Evolutionary conservation across 2,113 vertebrate genomes (phyloP).

Genomic region (Anolis sagrei): DNA sequence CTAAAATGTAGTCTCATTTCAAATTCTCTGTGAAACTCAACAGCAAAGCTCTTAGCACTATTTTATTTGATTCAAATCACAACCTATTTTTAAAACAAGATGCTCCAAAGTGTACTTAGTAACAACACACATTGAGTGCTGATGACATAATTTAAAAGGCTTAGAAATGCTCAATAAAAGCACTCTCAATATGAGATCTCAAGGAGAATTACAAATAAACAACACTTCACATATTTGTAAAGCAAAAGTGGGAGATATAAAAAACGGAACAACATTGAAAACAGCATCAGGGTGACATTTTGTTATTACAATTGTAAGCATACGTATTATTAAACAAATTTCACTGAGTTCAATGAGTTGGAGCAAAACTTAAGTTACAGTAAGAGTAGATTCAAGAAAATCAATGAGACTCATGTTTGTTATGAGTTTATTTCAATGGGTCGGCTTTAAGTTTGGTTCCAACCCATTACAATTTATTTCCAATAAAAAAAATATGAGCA

Average conservation of each 20-base stretch:
- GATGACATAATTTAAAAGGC: conserved; percentile 11
- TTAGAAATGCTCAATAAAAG: background rate
- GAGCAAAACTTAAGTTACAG: too few species aligned
- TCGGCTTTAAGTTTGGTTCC: too few species aligned
- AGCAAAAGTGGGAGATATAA: conserved; percentile 6
- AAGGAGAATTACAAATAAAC: conserved; percentile 14
- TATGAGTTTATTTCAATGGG: too few species aligned
- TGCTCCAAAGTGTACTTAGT: conserved; percentile 7
- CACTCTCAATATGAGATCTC: conserved; percentile 13
- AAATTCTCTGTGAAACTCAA: conserved; percentile 1
- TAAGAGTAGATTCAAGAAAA: too few species aligned
- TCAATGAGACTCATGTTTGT: too few species aligned
- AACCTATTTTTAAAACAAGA: conserved; percentile 10
- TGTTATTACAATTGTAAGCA: background rate
- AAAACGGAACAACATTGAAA: background rate
- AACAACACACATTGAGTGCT: background rate
- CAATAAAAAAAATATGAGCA: background rate
- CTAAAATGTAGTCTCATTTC: background rate
- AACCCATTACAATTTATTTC: background rate
- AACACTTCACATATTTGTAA: background rate
- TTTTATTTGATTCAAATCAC: conserved; percentile 21
- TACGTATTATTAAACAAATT: background rate
- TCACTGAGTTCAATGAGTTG: background rate
- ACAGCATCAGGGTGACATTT: background rate
- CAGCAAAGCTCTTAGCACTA: background rate